Base-by-base conservation (phyloP, 2,888 invertebrate species). In the Zelleria hepariella region DNA sequence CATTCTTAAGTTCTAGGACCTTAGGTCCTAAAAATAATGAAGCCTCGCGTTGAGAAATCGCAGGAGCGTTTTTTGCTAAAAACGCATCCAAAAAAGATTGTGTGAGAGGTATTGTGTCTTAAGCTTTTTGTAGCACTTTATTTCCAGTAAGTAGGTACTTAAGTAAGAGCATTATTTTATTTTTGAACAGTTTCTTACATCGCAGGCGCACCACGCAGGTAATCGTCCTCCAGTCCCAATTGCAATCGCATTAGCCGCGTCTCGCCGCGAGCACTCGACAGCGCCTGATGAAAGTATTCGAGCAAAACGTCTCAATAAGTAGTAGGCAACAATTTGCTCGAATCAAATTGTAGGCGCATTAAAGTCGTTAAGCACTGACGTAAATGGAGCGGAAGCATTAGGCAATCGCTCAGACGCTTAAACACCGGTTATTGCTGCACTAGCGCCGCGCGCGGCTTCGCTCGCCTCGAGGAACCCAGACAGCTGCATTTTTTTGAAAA, bases 291-390 rank as follows among this genome's bases (percentile, higher is more conserved):
- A 25, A 26, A 26, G 24, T 18, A 32, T 32, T 47, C 24, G 60
- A 57, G 51, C 32, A 58, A 58, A 55, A 57, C 59, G 21, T 49
- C 57, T 27, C 59, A 52, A 52, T 21, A 42, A 42, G 32, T 42
- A 42, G 32, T 42, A 42, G 32, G 23, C 53, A 42, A 56, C 24
- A 57, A 59, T 56, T 59, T 32, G 52, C 57, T 57, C 52, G 56
- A 57, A 59, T 57, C 57, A 57, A 59, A 56, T 52, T 56, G 54
- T 54, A 54, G 54, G 54, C 25, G 25, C 54, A 54, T 54, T 54
- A 54, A 23, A 23, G 54, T 24, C 26, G 25, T 54, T 54, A 23
- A 54, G 26, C 51, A 21, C 49, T 21, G 18, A 23, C 51, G 23
- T 21, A 51, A 51, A 51, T 54, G 54, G 54, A 54, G 51, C 51